Conservation (phyloP, 2,113 vertebrate species). For the Seriola rivoliana region DNA sequence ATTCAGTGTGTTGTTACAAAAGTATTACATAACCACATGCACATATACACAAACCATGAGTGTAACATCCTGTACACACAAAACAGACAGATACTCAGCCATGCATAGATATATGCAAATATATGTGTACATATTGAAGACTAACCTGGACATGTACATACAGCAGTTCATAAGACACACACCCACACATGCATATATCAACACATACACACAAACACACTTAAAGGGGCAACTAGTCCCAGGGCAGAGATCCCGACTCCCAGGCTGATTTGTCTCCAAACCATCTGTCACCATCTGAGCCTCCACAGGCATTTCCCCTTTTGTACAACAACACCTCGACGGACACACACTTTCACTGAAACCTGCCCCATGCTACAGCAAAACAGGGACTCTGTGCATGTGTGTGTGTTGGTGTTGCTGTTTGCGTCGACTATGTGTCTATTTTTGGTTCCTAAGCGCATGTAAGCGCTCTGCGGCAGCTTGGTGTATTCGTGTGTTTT, state of each 20-base stretch:
- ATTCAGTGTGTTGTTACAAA: background rate
- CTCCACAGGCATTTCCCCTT: conserved; percentile 79
- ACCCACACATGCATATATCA: background rate
- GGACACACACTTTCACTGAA: conserved; percentile 39
- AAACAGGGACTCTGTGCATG: conserved; percentile 12
- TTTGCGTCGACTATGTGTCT: conserved; percentile 23
- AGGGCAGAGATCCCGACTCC: conserved; percentile 79
- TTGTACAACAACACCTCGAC: conserved; percentile 49
- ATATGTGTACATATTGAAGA: background rate
- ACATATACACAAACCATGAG: background rate
- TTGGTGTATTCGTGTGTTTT: conserved; percentile 24
- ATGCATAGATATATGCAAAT: background rate
- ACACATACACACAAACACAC: conserved; percentile 25
- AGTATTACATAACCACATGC: conserved; percentile 15
- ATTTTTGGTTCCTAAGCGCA: conserved; percentile 59
- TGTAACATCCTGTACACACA: background rate
- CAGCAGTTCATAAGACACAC: background rate
- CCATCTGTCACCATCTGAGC: conserved; percentile 85
- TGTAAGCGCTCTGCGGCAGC: conserved; percentile 29
- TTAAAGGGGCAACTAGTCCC: conserved; percentile 36
- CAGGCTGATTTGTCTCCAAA: conserved; percentile 76
- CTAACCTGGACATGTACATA: background rate
- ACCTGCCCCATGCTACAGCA: conserved; percentile 35
- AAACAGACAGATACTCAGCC: conserved; percentile 3
- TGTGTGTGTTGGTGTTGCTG: conserved; percentile 20